Percentiles rank a stretch among this genome's conserved stretches.
Conservation (phyloP, 2,797 vertebrate genomes). For the Dallia pectoralis region DNA sequence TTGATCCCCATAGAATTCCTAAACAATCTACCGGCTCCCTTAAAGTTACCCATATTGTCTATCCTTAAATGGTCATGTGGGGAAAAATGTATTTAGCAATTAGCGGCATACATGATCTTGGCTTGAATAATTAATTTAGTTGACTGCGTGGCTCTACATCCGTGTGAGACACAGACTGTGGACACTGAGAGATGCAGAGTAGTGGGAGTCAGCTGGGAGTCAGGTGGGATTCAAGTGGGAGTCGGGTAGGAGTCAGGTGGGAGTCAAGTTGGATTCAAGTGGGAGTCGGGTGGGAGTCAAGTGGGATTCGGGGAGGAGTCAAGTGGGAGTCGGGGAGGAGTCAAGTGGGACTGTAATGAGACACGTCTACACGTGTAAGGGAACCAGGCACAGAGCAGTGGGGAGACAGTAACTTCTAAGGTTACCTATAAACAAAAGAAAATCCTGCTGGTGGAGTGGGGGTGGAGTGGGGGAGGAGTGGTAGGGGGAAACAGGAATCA, state of each 20-base stretch:
- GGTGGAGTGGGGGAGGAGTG: not conserved
- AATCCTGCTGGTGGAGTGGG: not conserved
- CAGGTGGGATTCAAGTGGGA: no score
- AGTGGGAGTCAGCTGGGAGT: no score
- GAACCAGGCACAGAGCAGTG: not conserved
- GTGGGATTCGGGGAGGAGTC: constrained; percentile 10
- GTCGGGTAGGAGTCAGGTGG: no score
- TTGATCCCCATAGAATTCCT: no score
- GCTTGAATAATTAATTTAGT: not conserved
- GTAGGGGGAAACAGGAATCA: constrained; percentile 30
- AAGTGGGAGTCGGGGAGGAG: constrained; percentile 12
- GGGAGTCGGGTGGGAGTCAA: no score
- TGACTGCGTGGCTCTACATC: no score
- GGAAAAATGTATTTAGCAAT: not conserved
- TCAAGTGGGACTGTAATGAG: not conserved
- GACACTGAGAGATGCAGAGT: no score
- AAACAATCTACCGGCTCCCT: not conserved
- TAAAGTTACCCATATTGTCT: no score
- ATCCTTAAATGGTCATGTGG: no score
- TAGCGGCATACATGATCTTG: not conserved
- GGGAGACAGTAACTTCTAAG: not conserved
- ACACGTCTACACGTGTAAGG: not conserved
- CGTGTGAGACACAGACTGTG: no score
- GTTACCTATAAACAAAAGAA: not conserved
- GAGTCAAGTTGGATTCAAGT: no score